Percentiles rank a stretch among this genome's conserved stretches.
Evolutionary conservation across 2,797 vertebrate genomes (phyloP).

Genomic region (Lepus townsendii): DNA sequence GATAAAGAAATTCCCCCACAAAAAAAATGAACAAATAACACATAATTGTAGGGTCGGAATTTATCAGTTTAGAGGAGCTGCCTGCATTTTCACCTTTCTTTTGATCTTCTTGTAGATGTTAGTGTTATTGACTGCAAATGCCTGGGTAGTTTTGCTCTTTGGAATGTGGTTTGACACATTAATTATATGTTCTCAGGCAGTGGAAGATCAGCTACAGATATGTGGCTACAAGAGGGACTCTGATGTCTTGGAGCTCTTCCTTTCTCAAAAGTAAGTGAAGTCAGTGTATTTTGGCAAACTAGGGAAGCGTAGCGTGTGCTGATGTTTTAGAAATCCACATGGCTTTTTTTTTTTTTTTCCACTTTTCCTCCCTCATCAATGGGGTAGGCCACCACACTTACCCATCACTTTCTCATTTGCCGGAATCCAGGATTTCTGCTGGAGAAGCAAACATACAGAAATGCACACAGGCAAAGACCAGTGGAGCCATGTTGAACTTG

Average conservation of each 20-base stretch:
- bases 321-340: constrained; percentile 55
- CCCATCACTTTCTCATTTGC: background rate
- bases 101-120: constrained; percentile 72
- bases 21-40: constrained; percentile 42
- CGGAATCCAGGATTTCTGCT: background rate
- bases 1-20: constrained; percentile 77
- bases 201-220: constrained; percentile 87
- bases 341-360: background rate
- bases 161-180: constrained; percentile 77
- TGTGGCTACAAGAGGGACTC: constrained; percentile 87
- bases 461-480: constrained; percentile 7
- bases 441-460: background rate
- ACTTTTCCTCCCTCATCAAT: background rate
- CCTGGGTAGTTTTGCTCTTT: constrained; percentile 73
- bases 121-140: constrained; percentile 77
- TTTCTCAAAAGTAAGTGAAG: constrained; percentile 91
- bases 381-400: background rate
- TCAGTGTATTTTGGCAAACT: constrained; percentile 85
- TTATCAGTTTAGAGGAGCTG: constrained; percentile 75
- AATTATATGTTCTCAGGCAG: constrained; percentile 87
- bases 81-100: constrained; percentile 63
- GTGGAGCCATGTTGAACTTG: background rate
- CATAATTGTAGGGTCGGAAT: constrained; percentile 68
- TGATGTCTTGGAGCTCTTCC: constrained; percentile 89
- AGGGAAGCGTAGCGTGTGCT: constrained; percentile 14